A percentile compares a stretch with the other conserved stretches of the same genome.
Evolutionary conservation across 2,797 vertebrate genomes (phyloP).

Genomic region (Silurus lanzhouensis): DNA sequence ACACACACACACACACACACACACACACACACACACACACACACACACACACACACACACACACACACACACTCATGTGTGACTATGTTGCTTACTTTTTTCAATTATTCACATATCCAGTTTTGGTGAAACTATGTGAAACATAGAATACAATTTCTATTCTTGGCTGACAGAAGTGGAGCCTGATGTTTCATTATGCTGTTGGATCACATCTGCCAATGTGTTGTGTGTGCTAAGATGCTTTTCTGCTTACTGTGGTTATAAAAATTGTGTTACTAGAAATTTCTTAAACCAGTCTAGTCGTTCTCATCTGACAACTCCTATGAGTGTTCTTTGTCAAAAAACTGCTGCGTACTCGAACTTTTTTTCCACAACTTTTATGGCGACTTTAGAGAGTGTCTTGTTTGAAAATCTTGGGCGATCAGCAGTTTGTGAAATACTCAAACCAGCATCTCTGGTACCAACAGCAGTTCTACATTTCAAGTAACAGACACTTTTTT

Average conservation of each 20-base stretch:
- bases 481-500: background rate
- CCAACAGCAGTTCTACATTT: background rate
- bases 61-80: background rate
- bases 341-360: background rate
- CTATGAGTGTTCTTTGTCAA: background rate
- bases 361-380: background rate
- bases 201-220: background rate
- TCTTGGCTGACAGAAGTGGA: background rate
- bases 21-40: no score
- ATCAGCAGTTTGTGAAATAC: background rate
- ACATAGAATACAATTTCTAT: background rate
- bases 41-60: background rate
- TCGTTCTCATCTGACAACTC: background rate
- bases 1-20: no score
- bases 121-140: background rate
- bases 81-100: background rate
- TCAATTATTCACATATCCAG: background rate
- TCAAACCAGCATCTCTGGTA: background rate
- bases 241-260: background rate
- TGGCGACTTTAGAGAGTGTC: background rate
- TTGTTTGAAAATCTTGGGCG: background rate
- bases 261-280: background rate
- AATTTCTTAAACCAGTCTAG: background rate
- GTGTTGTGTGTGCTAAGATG: background rate
- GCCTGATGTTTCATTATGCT: background rate